Percentiles rank a stretch among this genome's conserved stretches.
These are phyloP conservation scores for Trachelipus rathkii DNA, from an alignment of 1,140 invertebrate species.

Conservation along the genomic window DNA sequence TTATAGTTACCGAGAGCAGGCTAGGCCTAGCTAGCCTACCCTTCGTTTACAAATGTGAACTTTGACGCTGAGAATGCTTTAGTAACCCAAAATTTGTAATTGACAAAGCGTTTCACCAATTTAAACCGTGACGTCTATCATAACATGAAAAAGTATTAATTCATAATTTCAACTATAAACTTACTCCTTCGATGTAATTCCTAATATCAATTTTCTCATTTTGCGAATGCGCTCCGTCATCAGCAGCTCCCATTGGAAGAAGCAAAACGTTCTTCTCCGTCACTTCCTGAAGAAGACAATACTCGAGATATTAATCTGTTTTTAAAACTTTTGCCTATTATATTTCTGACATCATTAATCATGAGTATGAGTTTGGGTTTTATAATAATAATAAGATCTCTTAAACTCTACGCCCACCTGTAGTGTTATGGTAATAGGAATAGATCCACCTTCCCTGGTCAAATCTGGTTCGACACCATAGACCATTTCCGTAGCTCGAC, in stretches of 20 bases:
- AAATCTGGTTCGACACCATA: slow-evolving; percentile 90
- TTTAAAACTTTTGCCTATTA: background rate
- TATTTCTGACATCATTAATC: background rate
- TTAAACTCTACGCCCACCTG: slow-evolving; percentile 51
- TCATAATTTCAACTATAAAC: too few species aligned
- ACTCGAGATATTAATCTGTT: background rate
- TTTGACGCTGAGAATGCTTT: too few species aligned
- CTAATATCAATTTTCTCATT: slow-evolving; percentile 85
- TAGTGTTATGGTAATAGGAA: slow-evolving; percentile 86
- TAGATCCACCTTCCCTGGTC: slow-evolving; percentile 91
- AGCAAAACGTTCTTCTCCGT: slow-evolving; percentile 90
- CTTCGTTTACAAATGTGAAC: too few species aligned
- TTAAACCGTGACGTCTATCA: too few species aligned
- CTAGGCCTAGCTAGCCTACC: too few species aligned
- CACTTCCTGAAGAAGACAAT: slow-evolving; percentile 48
- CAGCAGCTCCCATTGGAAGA: slow-evolving; percentile 82
- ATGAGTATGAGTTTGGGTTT: too few species aligned
- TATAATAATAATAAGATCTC: too few species aligned
- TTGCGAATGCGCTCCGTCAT: slow-evolving; percentile 97
- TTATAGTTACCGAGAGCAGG: too few species aligned
- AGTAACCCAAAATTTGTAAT: too few species aligned
- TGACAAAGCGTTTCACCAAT: too few species aligned
- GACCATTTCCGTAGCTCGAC: slow-evolving; percentile 79
- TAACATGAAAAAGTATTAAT: too few species aligned
- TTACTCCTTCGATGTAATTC: slow-evolving; percentile 92